Conservation (phyloP, 2,888 invertebrate genomes). For the Yponomeuta evonymella region DNA sequence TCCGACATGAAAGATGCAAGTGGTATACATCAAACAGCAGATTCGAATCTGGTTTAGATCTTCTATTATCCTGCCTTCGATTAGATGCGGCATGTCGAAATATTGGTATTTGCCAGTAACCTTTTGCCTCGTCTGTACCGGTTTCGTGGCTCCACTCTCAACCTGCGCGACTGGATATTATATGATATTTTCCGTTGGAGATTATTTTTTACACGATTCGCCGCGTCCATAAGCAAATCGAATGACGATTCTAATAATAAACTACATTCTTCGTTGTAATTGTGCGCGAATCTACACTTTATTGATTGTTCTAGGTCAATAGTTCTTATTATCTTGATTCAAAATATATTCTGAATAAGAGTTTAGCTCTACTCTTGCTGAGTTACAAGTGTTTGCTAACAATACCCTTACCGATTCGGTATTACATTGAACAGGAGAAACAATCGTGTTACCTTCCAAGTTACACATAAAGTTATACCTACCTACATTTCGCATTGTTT, state of each 20-base stretch:
- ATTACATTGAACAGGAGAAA: too few relatives aligned
- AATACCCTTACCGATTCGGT: too few relatives aligned
- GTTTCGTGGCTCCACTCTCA: constrained; percentile 46
- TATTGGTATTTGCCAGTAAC: constrained; percentile 54
- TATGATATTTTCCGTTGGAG: constrained; percentile 59
- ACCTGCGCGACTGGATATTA: constrained; percentile 45
- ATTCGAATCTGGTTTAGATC: neutral
- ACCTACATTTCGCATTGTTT: neutral
- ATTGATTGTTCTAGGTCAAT: neutral
- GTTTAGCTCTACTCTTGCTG: too few relatives aligned
- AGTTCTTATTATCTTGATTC: too few relatives aligned
- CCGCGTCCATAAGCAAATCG: constrained; percentile 6
- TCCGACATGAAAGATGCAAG: neutral
- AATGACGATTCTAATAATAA: constrained; percentile 6
- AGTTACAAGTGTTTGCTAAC: too few relatives aligned
- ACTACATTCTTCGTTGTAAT: neutral
- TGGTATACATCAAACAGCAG: neutral
- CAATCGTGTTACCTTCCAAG: too few relatives aligned
- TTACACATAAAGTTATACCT: too few relatives aligned
- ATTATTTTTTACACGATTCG: constrained; percentile 10
- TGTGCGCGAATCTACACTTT: neutral
- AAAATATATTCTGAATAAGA: too few relatives aligned
- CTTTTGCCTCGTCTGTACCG: constrained; percentile 60
- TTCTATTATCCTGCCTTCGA: constrained; percentile 23
- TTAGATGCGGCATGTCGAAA: constrained; percentile 31